Evolutionary conservation across 2,888 invertebrate genomes (phyloP).

Genomic region (Ophion obscuratus): DNA sequence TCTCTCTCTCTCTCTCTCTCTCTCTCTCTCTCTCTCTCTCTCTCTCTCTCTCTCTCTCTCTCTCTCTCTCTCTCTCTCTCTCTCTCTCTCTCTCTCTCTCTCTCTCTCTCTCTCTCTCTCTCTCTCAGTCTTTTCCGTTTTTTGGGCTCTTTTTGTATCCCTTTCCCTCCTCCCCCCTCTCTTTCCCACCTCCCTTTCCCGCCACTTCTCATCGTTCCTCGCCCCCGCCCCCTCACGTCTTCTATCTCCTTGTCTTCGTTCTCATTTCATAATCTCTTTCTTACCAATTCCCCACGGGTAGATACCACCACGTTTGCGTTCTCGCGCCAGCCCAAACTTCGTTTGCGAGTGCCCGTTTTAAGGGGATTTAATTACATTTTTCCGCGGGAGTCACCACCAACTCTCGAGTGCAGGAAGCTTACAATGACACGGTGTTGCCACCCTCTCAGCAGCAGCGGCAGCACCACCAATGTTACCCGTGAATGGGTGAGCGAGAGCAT

Average conservation of each 20-base stretch:
- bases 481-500: constrained; percentile 54
- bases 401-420: constrained; percentile 27
- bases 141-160: no score
- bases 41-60: not conserved
- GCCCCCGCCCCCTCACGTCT: not conserved
- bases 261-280: constrained; percentile 59
- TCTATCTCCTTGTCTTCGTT: constrained; percentile 61
- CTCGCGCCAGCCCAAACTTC: constrained; percentile 76
- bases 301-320: constrained; percentile 39
- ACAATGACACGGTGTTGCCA: constrained; percentile 9
- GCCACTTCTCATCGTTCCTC: constrained; percentile 4
- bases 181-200: constrained; percentile 24
- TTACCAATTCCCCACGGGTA: constrained; percentile 23
- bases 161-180: not conserved
- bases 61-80: not conserved
- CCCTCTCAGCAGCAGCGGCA: not conserved
- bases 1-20: not conserved
- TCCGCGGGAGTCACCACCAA: constrained; percentile 69
- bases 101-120: not conserved
- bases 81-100: not conserved
- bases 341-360: constrained; percentile 78
- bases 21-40: not conserved
- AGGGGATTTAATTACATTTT: constrained; percentile 81
- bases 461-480: constrained; percentile 19
- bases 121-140: not conserved